Evolutionary conservation across 2,113 vertebrate genomes (phyloP), one percentile per base, ranked within the genome.

Genomic region (Paralichthys olivaceus): DNA sequence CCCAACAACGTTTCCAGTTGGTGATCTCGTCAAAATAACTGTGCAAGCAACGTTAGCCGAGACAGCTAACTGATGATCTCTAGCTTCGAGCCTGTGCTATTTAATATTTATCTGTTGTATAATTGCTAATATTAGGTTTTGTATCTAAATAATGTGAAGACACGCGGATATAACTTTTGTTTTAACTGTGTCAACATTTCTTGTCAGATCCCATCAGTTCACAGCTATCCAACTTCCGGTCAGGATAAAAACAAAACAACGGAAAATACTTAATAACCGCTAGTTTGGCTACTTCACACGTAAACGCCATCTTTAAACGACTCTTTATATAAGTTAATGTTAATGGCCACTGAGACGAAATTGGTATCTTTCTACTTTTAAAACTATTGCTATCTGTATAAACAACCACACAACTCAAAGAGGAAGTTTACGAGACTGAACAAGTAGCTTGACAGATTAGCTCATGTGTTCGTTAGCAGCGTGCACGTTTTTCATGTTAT

Each of bases 161-260:
- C 2, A 65, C 23, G 51, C 13, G 9, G 28, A 20, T 5, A 22
- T 1, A 71, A 81, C 57, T 76, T 87, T 77, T 37, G 73, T 43
- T 47, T 1, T 60, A 70, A 0, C n/a, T 65, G 43, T 55, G 49
- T 59, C 15, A 1, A 55, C 4, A 34, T 23, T 34, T 63, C 5
- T 32, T 5, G 22, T 6, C 37, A 63, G 26, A 49, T 7, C 22
- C 0, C 67, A n/a, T 25, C 23, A 32, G 8, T 34, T 60, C 28
- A 59, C 22, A 55, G 6, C 53, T 51, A 64, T 17, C 0, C 20
- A 0, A 77, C 69, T 84, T 84, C 79, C 79, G 70, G 77, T 57
- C 68, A 70, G 28, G 15, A 29, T 57, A 0, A 64, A 63, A 64
- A 64, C 29, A 66, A 77, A 69, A 67, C 7, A 5, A 53, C 6